These are phyloP conservation scores for Trilocha varians DNA, from an alignment of 2,888 invertebrate genomes.

Conservation along the genomic window DNA sequence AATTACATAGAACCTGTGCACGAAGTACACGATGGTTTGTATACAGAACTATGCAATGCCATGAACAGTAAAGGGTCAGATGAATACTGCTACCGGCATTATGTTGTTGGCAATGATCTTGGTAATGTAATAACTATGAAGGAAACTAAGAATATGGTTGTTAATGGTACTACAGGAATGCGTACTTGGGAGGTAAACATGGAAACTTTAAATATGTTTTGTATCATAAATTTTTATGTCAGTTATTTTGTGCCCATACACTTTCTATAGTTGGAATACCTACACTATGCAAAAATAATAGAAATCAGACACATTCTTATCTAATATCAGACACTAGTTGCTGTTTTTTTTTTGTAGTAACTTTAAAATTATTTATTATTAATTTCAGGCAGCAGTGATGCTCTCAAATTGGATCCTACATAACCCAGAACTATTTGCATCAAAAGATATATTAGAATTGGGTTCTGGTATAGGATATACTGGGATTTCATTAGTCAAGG, in stretches of 20 bases:
- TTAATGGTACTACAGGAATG: conserved; percentile 85
- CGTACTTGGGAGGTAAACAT: conserved; percentile 86
- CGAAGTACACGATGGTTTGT: conserved; percentile 79
- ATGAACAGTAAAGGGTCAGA: conserved; percentile 44
- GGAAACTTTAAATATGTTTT: too few species aligned
- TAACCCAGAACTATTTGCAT: conserved; percentile 62
- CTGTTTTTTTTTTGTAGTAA: too few species aligned
- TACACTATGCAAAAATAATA: too few species aligned
- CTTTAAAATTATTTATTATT: too few species aligned
- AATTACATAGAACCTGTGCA: conserved; percentile 66
- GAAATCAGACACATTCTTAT: too few species aligned
- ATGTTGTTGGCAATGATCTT: conserved; percentile 52
- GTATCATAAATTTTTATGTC: too few species aligned
- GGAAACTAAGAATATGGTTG: conserved; percentile 81
- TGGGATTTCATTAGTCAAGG: conserved; percentile 75
- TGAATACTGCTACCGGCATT: conserved; percentile 76
- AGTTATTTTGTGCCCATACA: too few species aligned
- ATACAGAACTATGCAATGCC: conserved; percentile 69
- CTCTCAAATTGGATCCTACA: conserved; percentile 80
- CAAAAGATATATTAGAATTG: conserved; percentile 79
- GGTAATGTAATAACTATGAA: conserved; percentile 70
- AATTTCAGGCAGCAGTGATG: conserved; percentile 77
- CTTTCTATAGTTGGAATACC: too few species aligned
- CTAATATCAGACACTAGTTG: too few species aligned
- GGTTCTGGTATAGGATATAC: conserved; percentile 85